Conservation (phyloP, 2,888 invertebrate species). For the Andrena hattorfiana region DNA sequence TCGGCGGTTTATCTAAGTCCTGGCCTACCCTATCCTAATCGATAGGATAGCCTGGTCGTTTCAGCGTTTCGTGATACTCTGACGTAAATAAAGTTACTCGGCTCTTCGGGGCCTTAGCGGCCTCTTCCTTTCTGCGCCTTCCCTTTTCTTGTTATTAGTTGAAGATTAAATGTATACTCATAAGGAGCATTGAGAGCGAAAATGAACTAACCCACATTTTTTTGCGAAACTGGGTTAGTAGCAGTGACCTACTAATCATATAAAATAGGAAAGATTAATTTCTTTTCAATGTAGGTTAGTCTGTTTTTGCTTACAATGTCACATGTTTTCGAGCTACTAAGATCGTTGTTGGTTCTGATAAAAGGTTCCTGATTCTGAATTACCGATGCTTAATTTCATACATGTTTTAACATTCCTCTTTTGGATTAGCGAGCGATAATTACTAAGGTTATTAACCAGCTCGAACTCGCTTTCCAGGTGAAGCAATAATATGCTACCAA, state of each 20-base stretch:
- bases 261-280: too few species aligned
- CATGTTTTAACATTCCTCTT: neutral
- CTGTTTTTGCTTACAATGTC: too few species aligned
- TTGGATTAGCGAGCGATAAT: neutral
- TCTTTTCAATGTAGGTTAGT: too few species aligned
- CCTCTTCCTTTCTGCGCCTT: neutral
- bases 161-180: too few species aligned
- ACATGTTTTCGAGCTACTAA: neutral
- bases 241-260: too few species aligned
- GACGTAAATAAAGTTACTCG: neutral
- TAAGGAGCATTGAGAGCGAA: too few species aligned
- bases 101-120: neutral
- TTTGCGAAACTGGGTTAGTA: too few species aligned
- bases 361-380: neutral
- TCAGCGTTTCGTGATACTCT: neutral
- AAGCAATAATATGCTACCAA: slow-evolving; percentile 92
- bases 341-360: neutral
- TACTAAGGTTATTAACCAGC: neutral
- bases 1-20: slow-evolving; percentile 16
- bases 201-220: too few species aligned
- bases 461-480: slow-evolving; percentile 83
- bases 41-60: slow-evolving; percentile 17
- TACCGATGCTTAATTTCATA: neutral
- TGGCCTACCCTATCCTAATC: slow-evolving; percentile 41
- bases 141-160: too few species aligned